Conservation (phyloP, 1,140 invertebrate species). For the Oryctes rhinoceros region DNA sequence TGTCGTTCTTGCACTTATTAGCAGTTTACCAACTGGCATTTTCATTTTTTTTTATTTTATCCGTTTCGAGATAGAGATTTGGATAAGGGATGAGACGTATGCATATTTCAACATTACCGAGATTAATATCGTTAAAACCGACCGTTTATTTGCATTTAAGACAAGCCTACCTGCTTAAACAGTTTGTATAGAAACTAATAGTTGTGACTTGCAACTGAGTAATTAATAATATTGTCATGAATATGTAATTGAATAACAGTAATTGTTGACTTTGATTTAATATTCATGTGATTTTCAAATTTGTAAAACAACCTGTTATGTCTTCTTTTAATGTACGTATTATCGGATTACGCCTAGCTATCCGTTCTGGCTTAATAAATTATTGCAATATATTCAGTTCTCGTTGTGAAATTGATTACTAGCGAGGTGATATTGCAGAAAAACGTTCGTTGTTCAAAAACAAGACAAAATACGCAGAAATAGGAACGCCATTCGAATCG, state of each 20-base stretch:
- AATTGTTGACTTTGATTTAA: neutral
- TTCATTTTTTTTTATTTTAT: neutral
- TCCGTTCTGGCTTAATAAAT: neutral
- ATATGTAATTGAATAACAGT: neutral
- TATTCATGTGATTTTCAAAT: neutral
- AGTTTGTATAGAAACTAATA: neutral
- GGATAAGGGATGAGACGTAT: neutral
- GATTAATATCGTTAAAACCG: neutral
- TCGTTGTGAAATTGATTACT: conserved; percentile 25
- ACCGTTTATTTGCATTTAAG: neutral
- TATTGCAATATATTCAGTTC: conserved; percentile 6
- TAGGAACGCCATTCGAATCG: conserved; percentile 25
- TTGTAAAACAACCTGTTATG: neutral
- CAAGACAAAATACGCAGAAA: conserved; percentile 11
- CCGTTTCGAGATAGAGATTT: neutral
- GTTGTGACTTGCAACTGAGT: too few species aligned
- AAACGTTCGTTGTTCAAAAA: neutral
- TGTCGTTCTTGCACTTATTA: too few species aligned
- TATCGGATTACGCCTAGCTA: neutral
- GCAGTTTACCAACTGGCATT: too few species aligned
- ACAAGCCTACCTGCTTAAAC: neutral
- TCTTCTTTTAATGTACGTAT: neutral
- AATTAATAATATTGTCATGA: neutral
- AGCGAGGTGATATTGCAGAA: conserved; percentile 22
- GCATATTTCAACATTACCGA: neutral